Percentiles rank a stretch among this genome's conserved stretches.
Conservation (phyloP, 2,113 vertebrate species). For the Seriola aureovittata region DNA sequence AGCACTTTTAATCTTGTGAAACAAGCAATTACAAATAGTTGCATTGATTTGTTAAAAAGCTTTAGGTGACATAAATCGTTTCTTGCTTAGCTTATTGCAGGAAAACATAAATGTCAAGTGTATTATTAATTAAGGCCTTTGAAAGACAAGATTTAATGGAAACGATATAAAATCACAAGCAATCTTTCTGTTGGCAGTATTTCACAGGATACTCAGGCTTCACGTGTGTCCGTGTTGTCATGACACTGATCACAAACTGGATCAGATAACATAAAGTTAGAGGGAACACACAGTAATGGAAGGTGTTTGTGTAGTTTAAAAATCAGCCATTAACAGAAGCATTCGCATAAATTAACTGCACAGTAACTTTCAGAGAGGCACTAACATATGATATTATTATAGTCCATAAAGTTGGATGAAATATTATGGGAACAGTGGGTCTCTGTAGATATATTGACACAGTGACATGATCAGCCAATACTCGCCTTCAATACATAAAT, state of each 20-base stretch:
- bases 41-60: slow-evolving; percentile 99
- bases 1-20: slow-evolving; percentile 99
- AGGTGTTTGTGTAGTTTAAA: slow-evolving; percentile 37
- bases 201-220: slow-evolving; percentile 66
- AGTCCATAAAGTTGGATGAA: slow-evolving; percentile 61
- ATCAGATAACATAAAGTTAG: slow-evolving; percentile 12
- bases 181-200: slow-evolving; percentile 80
- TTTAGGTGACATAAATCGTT: slow-evolving; percentile 99
- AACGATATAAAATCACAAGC: slow-evolving; percentile 84
- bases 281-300: slow-evolving; percentile 20
- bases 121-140: slow-evolving; percentile 94
- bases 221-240: slow-evolving; percentile 53
- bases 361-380: slow-evolving; percentile 44
- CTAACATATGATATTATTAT: slow-evolving; percentile 67
- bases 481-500: slow-evolving; percentile 35
- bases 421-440: slow-evolving; percentile 37
- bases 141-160: slow-evolving; percentile 91
- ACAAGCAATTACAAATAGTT: slow-evolving; percentile 99
- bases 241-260: slow-evolving; percentile 48
- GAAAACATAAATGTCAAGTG: slow-evolving; percentile 94
- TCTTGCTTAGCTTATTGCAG: slow-evolving; percentile 95
- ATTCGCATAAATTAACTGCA: slow-evolving; percentile 28
- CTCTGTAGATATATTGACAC: slow-evolving; percentile 44
- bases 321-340: slow-evolving; percentile 8
- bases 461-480: slow-evolving; percentile 49